These are phyloP conservation scores for Brachionus koreanus DNA, from an alignment of 1,140 invertebrate species.

Conservation along the genomic window DNA sequence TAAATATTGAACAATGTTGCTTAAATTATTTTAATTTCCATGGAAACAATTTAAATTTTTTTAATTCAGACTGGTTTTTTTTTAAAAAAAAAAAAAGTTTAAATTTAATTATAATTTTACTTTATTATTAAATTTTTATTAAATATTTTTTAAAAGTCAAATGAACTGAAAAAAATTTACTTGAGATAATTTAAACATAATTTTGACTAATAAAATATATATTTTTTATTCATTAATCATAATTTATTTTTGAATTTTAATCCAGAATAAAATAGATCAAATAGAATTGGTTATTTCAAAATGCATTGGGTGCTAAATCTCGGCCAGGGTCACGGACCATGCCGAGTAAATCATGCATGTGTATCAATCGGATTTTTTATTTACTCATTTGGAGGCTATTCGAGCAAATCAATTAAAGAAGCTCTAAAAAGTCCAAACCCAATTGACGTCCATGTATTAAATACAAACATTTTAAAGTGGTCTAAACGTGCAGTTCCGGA, in stretches of 20 bases:
- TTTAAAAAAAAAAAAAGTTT: too few relatives aligned
- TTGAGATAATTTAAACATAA: neutral
- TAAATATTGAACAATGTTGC: too few relatives aligned
- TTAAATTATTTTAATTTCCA: too few relatives aligned
- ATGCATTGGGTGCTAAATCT: conserved; percentile 39
- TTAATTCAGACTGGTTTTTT: too few relatives aligned
- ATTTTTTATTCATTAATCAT: neutral
- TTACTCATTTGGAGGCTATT: conserved; percentile 85
- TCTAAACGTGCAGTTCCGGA: conserved; percentile 35
- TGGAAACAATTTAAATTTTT: too few relatives aligned
- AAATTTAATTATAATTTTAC: too few relatives aligned
- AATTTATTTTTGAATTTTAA: too few relatives aligned
- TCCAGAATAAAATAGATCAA: too few relatives aligned
- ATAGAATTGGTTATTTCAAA: neutral
- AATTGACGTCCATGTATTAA: conserved; percentile 81
- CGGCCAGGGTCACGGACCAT: conserved; percentile 62
- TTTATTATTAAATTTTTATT: too few relatives aligned
- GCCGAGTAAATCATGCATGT: conserved; percentile 81
- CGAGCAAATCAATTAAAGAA: conserved; percentile 64
- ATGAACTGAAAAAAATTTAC: too few relatives aligned
- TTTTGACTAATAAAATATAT: neutral
- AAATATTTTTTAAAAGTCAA: too few relatives aligned
- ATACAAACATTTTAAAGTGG: conserved; percentile 61
- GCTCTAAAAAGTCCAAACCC: conserved; percentile 68
- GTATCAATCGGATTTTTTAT: conserved; percentile 73